A percentile compares a stretch with the other conserved stretches of the same genome.
Conservation (phyloP, 1,140 invertebrate species). For the Cryptotermes secundus region DNA sequence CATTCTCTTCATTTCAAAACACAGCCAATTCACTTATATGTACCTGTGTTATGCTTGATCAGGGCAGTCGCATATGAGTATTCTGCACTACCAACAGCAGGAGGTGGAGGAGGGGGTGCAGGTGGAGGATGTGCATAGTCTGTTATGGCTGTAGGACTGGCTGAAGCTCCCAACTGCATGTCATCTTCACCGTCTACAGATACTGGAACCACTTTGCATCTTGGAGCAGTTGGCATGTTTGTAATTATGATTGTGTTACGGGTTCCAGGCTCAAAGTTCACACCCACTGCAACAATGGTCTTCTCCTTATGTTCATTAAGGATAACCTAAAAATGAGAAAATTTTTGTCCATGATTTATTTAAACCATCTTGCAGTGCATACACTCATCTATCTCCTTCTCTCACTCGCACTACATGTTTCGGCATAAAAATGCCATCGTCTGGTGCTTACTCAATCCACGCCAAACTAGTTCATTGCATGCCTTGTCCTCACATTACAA, state of each 20-base stretch:
- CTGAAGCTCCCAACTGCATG: conserved; percentile 54
- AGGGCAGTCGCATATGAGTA: conserved; percentile 39
- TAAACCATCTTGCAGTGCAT: too few species aligned
- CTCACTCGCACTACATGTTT: too few species aligned
- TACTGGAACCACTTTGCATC: conserved; percentile 39
- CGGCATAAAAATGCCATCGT: too few species aligned
- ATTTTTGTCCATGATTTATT: too few species aligned
- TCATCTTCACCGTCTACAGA: conserved; percentile 49
- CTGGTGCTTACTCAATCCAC: too few species aligned
- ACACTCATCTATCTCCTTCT: too few species aligned
- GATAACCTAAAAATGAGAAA: conserved; percentile 45
- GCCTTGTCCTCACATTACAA: too few species aligned
- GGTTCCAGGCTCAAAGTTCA: conserved; percentile 44
- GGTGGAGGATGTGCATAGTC: conserved; percentile 29
- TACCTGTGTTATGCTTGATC: conserved; percentile 50
- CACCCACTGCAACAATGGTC: conserved; percentile 49
- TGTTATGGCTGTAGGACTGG: conserved; percentile 53
- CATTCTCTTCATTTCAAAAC: too few species aligned
- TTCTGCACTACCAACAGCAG: conserved; percentile 21
- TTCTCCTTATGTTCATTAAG: conserved; percentile 47
- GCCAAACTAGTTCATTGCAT: too few species aligned
- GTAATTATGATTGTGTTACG: conserved; percentile 45
- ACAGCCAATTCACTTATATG: not conserved
- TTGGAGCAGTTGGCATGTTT: conserved; percentile 32
- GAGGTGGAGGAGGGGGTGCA: conserved; percentile 34